Percentiles rank a stretch among this genome's conserved stretches.
phyloP scores from a whole-genome alignment of 2,113 vertebrate genomes.

The Taurulus bubalis region DNA sequence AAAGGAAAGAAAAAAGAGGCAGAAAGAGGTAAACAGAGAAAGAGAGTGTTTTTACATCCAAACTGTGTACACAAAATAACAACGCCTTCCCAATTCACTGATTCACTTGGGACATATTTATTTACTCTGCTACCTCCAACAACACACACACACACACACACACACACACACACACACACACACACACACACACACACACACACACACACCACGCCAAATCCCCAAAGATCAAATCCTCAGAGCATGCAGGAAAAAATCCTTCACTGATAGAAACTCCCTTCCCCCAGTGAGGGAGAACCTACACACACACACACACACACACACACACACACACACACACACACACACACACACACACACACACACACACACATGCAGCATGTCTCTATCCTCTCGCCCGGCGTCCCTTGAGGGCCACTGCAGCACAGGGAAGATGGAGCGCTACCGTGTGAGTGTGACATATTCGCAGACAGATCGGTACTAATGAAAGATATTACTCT shows the following conservation, averaged over 20 bases:
- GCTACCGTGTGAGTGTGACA: slow-evolving; percentile 53
- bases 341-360: slow-evolving; percentile 37
- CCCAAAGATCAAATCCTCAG: slow-evolving; percentile 66
- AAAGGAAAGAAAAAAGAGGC: slow-evolving; percentile 4
- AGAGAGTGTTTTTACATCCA: slow-evolving; percentile 35
- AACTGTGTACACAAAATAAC: slow-evolving; percentile 46
- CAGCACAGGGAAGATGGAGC: slow-evolving; percentile 55
- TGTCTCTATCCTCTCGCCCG: slow-evolving; percentile 65
- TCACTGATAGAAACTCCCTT: slow-evolving; percentile 72
- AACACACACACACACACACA: slow-evolving; percentile 46
- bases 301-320: slow-evolving; percentile 41
- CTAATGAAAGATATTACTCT: slow-evolving; percentile 79
- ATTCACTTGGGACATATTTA: slow-evolving; percentile 70
- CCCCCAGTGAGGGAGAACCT: slow-evolving; percentile 54
- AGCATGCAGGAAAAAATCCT: slow-evolving; percentile 73
- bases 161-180: slow-evolving; percentile 33
- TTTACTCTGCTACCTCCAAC: slow-evolving; percentile 56
- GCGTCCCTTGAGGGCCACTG: slow-evolving; percentile 68
- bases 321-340: slow-evolving; percentile 24
- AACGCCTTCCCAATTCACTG: slow-evolving; percentile 61
- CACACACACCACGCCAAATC: slow-evolving; percentile 55
- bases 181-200: slow-evolving; percentile 44
- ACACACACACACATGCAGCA: slow-evolving; percentile 25
- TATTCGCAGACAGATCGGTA: slow-evolving; percentile 71
- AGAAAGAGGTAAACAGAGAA: slow-evolving; percentile 20